Base-by-base conservation (phyloP, 2,113 vertebrate species). In the Lepus timidus region DNA sequence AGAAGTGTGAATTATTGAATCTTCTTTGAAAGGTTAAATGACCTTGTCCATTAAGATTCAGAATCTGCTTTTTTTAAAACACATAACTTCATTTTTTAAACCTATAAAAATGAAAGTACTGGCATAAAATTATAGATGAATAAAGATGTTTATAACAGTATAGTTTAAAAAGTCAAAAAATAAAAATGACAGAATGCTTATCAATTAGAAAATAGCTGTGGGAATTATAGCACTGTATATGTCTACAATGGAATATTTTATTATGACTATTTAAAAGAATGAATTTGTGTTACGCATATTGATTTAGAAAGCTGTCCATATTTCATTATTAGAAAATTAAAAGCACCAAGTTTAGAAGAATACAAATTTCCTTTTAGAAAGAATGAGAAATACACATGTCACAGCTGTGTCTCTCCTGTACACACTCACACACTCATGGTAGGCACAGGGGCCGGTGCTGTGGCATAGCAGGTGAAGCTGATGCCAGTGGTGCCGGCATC, bases 261-360 rank as follows among this genome's bases (percentile, higher is more conserved):
- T 90, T 93, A 52, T 25, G 62, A 22, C 9, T 55, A 52, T 73
- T 95, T 94, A 29, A 90, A 84, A 70, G 7, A 87, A n/a, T 62
- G 61, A 76, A 92, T 90, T 78, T 62, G n/a, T n/a, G 68, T 25
- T 89, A 4, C 31, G 6, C 80, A 29, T 82, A 62, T 29, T 74
- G 51, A 55, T 44, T 68, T 83, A 11, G 62, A 90, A 94, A 88
- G 36, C 92, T 79, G 13, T 39, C 27, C 51, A 39, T 55, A 33
- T 22, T 31, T 7, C 39, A 31, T 36, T 79, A 10, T 83, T 92
- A 93, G 68, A 88, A 91, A 55, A 31, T 36, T 44, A 68, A 74
- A 52, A 79, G 65, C 64, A 67, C 20, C 19, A 49, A 64, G 23
- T 88, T 10, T 31, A 64, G 19, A 71, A 74, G 22, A 80, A 67